Conservation (phyloP, 2,888 invertebrate genomes). For the Habrosyne pyritoides region DNA sequence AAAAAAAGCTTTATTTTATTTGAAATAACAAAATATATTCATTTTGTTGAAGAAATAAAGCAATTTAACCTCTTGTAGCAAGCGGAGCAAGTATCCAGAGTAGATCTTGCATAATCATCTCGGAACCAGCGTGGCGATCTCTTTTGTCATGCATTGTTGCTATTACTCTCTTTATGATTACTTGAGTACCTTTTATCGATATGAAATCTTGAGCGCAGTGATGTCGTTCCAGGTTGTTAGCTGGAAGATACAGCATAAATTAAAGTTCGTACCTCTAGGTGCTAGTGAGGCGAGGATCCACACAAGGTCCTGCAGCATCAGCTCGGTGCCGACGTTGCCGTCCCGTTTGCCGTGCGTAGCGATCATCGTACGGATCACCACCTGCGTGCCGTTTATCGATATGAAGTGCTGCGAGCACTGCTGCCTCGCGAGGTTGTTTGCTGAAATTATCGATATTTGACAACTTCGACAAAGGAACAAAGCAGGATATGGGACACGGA, state of each 20-base stretch:
- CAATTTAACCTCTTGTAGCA: slow-evolving; percentile 69
- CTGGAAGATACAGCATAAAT: slow-evolving; percentile 58
- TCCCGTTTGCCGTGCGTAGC: slow-evolving; percentile 80
- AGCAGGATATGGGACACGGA: neutral
- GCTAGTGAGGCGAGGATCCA: slow-evolving; percentile 85
- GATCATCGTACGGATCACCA: slow-evolving; percentile 81
- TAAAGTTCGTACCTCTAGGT: slow-evolving; percentile 72
- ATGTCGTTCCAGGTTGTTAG: slow-evolving; percentile 69
- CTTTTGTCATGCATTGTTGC: slow-evolving; percentile 74
- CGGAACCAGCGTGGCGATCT: slow-evolving; percentile 66
- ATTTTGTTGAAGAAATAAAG: too few species aligned
- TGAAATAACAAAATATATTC: too few species aligned
- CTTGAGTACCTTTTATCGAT: slow-evolving; percentile 76
- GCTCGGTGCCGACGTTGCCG: slow-evolving; percentile 76
- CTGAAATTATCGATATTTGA: slow-evolving; percentile 68
- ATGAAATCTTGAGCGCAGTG: slow-evolving; percentile 78
- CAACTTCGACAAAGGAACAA: neutral
- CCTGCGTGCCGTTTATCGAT: slow-evolving; percentile 81
- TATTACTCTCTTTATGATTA: slow-evolving; percentile 75
- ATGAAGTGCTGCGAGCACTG: slow-evolving; percentile 81
- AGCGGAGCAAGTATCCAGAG: slow-evolving; percentile 84
- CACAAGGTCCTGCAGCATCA: slow-evolving; percentile 83
- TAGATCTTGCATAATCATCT: slow-evolving; percentile 79
- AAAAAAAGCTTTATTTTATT: too few species aligned
- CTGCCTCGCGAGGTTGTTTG: slow-evolving; percentile 76